Conservation (phyloP, 2,888 invertebrate genomes). For the Clanis bilineata region DNA sequence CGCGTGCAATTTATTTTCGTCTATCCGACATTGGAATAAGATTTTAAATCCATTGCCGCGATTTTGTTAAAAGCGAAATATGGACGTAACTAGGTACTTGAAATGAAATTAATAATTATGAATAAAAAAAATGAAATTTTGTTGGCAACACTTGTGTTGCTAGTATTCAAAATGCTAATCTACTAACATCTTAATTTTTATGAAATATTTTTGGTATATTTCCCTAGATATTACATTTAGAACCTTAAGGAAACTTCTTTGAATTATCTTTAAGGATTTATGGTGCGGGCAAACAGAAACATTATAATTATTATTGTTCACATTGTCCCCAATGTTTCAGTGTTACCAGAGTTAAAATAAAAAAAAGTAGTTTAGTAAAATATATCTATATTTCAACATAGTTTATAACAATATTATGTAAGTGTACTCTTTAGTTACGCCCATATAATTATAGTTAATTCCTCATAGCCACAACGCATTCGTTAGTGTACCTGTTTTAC, state of each 20-base stretch:
- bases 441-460: conserved; percentile 6
- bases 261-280: too few relatives aligned
- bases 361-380: not conserved
- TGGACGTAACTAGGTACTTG: not conserved
- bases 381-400: not conserved
- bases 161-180: not conserved
- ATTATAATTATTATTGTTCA: too few relatives aligned
- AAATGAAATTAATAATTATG: not conserved
- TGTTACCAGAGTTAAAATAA: not conserved
- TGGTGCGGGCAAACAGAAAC: too few relatives aligned
- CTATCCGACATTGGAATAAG: conserved; percentile 17
- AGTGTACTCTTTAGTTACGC: conserved; percentile 3
- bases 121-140: not conserved
- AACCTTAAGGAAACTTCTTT: too few relatives aligned
- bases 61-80: conserved; percentile 19
- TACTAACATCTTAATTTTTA: not conserved
- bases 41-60: conserved; percentile 41
- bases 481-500: conserved; percentile 28
- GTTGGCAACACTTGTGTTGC: not conserved
- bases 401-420: not conserved
- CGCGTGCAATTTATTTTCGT: not conserved
- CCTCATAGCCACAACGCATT: conserved; percentile 14
- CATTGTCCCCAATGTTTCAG: too few relatives aligned
- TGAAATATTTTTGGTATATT: too few relatives aligned
- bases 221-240: too few relatives aligned